Percentiles rank a stretch among this genome's conserved stretches.
Evolutionary conservation across 2,113 vertebrate genomes (phyloP).

Genomic region (Halichoerus grypus): DNA sequence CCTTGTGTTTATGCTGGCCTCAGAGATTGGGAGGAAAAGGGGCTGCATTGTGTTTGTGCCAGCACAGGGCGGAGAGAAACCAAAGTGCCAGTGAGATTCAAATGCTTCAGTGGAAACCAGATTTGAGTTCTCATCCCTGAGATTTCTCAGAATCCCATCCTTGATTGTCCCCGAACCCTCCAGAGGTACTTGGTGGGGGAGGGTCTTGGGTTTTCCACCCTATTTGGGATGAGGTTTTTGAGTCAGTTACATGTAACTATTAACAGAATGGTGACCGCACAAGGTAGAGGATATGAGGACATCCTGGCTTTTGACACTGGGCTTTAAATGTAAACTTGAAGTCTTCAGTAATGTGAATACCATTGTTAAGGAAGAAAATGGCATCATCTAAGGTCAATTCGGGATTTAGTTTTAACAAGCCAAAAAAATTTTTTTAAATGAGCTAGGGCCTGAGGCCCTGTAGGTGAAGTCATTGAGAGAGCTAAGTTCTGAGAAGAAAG

Average conservation of each 20-base stretch:
- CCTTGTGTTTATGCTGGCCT: neutral
- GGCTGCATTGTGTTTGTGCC: neutral
- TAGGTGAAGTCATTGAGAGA: conserved; percentile 6
- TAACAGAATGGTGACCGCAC: neutral
- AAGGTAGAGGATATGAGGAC: neutral
- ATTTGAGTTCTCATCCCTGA: neutral
- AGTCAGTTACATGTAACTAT: neutral
- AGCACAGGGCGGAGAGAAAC: neutral
- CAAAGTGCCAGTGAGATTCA: neutral
- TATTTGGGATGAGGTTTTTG: neutral
- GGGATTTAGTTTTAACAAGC: conserved; percentile 62
- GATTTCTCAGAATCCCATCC: neutral
- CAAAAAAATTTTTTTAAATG: conserved; percentile 1
- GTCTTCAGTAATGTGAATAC: conserved; percentile 20
- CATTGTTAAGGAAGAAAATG: conserved; percentile 33
- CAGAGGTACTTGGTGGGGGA: neutral
- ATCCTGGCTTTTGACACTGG: conserved; percentile 31
- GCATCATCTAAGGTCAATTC: conserved; percentile 53
- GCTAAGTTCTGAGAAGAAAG: conserved; percentile 5
- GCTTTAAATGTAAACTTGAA: conserved; percentile 44
- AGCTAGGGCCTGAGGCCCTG: conserved; percentile 8
- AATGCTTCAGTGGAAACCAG: neutral
- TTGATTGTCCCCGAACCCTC: neutral
- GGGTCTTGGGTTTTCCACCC: neutral
- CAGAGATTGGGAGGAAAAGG: neutral